Evolutionary conservation across 2,113 vertebrate genomes (phyloP).

Genomic region (Physeter macrocephalus): DNA sequence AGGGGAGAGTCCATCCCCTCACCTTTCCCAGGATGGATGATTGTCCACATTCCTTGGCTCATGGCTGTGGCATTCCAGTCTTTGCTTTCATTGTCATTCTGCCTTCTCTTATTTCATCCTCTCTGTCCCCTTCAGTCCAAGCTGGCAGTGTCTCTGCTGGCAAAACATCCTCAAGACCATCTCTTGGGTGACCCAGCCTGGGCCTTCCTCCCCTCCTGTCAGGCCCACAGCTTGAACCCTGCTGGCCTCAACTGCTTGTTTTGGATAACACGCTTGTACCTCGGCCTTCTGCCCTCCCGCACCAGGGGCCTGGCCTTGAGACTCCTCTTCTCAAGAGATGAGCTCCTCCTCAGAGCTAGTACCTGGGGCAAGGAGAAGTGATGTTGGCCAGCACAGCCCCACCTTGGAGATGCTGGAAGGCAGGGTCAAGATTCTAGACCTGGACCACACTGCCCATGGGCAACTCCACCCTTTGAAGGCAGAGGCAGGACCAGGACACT

Average conservation of each 20-base stretch:
- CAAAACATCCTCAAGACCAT: background rate
- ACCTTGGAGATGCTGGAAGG: background rate
- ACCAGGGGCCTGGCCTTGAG: background rate
- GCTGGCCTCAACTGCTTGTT: background rate
- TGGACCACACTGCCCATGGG: background rate
- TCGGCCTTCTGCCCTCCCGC: background rate
- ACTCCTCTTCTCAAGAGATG: background rate
- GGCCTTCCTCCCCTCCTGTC: background rate
- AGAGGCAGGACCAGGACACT: background rate
- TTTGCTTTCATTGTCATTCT: background rate
- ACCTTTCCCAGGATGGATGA: background rate
- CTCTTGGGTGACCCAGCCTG: background rate
- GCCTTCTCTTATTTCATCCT: background rate
- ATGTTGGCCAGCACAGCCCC: background rate
- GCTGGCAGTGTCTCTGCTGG: background rate
- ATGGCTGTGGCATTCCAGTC: background rate
- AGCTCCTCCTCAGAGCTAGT: background rate
- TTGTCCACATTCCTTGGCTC: background rate
- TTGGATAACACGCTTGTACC: background rate
- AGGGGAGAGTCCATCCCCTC: background rate
- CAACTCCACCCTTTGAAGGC: background rate
- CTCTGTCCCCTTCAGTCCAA: background rate
- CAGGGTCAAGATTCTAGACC: background rate
- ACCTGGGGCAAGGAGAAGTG: background rate
- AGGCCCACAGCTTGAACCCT: background rate